Conservation (phyloP, 2,113 vertebrate genomes). For the Sceloporus undulatus region DNA sequence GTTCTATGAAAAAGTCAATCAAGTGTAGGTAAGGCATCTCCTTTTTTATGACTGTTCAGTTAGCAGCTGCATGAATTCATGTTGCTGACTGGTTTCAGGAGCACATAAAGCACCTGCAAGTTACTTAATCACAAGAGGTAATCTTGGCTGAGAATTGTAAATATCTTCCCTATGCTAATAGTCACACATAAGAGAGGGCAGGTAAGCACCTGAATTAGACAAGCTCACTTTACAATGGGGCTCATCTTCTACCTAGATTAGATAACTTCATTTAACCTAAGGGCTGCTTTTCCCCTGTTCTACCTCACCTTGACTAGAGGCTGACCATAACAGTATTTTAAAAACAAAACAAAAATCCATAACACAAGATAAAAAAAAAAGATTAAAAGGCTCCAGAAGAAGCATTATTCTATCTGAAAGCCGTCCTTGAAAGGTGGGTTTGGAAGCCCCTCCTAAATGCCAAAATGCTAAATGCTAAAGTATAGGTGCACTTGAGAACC, state of each 20-base stretch:
- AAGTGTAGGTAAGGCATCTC: neutral
- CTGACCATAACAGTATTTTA: neutral
- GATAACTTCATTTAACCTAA: neutral
- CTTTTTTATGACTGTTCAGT: neutral
- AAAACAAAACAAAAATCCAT: neutral
- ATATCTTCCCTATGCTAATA: conserved; percentile 13
- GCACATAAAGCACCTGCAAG: neutral
- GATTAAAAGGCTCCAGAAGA: neutral
- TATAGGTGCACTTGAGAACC: too few relatives aligned
- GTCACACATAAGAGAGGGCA: neutral
- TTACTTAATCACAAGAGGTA: conserved; percentile 8
- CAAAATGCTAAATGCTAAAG: too few relatives aligned
- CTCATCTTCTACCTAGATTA: neutral
- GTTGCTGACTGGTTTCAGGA: neutral
- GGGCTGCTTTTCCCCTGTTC: neutral
- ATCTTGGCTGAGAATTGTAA: neutral
- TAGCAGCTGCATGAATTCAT: neutral
- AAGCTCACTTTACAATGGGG: neutral
- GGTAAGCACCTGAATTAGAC: neutral
- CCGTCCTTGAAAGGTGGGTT: neutral
- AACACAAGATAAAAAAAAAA: neutral
- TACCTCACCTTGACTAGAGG: neutral
- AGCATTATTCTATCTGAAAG: neutral
- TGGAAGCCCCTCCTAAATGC: neutral
- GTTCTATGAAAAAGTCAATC: neutral